These are phyloP conservation scores for Pedionomus torquatus DNA, from an alignment of 2,113 vertebrate genomes.

Conservation along the genomic window DNA sequence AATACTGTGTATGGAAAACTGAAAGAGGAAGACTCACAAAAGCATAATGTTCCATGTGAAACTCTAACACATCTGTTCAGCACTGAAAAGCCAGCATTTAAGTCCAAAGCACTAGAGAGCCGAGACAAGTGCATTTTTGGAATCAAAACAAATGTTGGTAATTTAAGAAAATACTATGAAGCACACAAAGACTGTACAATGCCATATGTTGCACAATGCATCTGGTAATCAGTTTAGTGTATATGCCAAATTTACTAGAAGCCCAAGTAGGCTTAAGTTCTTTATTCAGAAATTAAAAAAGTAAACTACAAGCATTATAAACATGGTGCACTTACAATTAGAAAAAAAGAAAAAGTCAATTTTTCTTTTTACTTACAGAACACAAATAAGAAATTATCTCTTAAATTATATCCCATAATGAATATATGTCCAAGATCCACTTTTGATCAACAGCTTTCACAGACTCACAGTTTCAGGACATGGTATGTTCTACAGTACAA, in stretches of 20 bases:
- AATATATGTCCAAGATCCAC: neutral
- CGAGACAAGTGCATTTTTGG: constrained; percentile 43
- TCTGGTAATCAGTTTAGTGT: constrained; percentile 18
- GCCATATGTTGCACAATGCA: constrained; percentile 53
- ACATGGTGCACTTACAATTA: neutral
- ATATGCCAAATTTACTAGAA: constrained; percentile 11
- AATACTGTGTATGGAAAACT: neutral
- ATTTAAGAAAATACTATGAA: constrained; percentile 61
- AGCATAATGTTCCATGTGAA: neutral
- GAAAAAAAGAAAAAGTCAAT: neutral
- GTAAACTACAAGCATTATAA: constrained; percentile 15
- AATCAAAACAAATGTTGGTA: constrained; percentile 58
- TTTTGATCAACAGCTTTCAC: constrained; percentile 23
- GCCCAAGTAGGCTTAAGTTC: constrained; percentile 8
- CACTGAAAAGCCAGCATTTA: constrained; percentile 49
- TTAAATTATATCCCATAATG: neutral
- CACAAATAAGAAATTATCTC: constrained; percentile 24
- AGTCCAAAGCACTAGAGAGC: constrained; percentile 47
- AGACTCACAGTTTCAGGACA: neutral
- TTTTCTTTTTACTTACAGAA: constrained; percentile 3
- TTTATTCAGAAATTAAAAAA: constrained; percentile 21
- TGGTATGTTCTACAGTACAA: neutral
- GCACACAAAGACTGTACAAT: constrained; percentile 42
- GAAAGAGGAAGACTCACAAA: constrained; percentile 7
- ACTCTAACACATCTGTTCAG: constrained; percentile 54